Base-by-base conservation (phyloP, 2,888 invertebrate genomes). In the Scaeva pyrastri region DNA sequence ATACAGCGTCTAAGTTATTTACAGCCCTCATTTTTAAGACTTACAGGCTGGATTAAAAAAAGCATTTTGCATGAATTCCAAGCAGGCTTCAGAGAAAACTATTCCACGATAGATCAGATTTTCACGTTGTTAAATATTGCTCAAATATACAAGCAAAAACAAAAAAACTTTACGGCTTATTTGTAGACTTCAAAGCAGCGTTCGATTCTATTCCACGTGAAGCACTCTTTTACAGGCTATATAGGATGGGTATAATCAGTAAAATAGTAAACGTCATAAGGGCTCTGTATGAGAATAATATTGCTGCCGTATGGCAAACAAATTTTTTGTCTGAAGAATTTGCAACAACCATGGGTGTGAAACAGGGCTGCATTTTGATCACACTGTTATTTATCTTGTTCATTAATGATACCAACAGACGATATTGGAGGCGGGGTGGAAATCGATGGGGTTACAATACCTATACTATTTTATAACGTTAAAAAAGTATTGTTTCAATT, bases 191-290 rank as follows among this genome's bases (percentile, higher is more conserved):
- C n/a, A n/a, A n/a, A n/a, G n/a, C n/a, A n/a, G n/a, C n/a, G n/a
- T n/a, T n/a, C 5, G 56, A 58, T 7, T 60, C 48, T 5, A 60
- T 73, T 14, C 58, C 72, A 6, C 52, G 41, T 1, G 73, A 73
- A n/a, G 39, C 39, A n/a, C 36, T 75, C 36, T 75, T 12, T 19
- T 68, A 75, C 21, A 58, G 39, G 19, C n/a, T 48, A 14, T 50
- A 43, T 23, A 36, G 16, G 48, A 19, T 45, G 10, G 31, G 48
- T 55, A 58, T 75, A n/a, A 26, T 14, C 10, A 26, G 55, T 12
- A 62, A 62, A n/a, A 43, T 74, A 14, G 23, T 74, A 7, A 58
- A 68, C 16, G n/a, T 56, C 21, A 21, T 66, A 6, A 75, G 66
- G 36, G 64, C 5, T 39, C 8, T 39, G 10, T 39, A 39, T 39